These are phyloP conservation scores for Allolobophora icterica DNA, from an alignment of 2,888 invertebrate genomes.

Conservation along the genomic window DNA sequence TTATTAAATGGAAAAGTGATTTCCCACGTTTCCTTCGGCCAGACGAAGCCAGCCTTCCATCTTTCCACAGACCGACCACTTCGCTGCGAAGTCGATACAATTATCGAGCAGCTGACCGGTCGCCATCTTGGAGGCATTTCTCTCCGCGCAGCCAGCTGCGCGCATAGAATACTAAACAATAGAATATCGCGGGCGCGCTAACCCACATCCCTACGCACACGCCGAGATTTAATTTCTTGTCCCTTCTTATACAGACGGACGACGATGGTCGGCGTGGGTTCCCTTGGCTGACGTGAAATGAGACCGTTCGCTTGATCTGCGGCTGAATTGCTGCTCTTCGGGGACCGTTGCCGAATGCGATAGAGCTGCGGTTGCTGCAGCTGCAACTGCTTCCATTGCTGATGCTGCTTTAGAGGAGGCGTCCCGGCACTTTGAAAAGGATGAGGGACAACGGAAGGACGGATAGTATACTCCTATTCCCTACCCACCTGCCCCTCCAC, in stretches of 20 bases:
- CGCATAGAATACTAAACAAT: conserved; percentile 12
- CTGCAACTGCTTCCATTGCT: not conserved
- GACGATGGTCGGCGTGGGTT: not conserved
- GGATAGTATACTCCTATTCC: conserved; percentile 17
- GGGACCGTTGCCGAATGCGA: conserved; percentile 17
- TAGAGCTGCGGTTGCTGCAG: not conserved
- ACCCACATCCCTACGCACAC: conserved; percentile 6
- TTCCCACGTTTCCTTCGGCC: not conserved
- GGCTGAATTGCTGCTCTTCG: conserved; percentile 5
- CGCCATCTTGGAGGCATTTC: not conserved
- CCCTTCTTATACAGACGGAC: not conserved
- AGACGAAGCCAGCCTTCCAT: not conserved
- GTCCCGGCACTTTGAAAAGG: not conserved
- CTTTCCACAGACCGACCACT: not conserved
- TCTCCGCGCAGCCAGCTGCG: not conserved
- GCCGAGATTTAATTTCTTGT: conserved; percentile 18
- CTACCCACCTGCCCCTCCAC: not conserved
- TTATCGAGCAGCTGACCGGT: not conserved
- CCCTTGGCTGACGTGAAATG: conserved; percentile 7
- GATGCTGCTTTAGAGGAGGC: not conserved
- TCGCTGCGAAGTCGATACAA: not conserved
- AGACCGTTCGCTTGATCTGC: not conserved
- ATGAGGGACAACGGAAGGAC: not conserved
- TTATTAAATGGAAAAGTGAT: not conserved
- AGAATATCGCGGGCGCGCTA: not conserved